A percentile compares a stretch with the other conserved stretches of the same genome.
These are phyloP conservation scores for Sphaerophoria taeniata DNA, from an alignment of 2,888 invertebrate species.

Conservation along the genomic window DNA sequence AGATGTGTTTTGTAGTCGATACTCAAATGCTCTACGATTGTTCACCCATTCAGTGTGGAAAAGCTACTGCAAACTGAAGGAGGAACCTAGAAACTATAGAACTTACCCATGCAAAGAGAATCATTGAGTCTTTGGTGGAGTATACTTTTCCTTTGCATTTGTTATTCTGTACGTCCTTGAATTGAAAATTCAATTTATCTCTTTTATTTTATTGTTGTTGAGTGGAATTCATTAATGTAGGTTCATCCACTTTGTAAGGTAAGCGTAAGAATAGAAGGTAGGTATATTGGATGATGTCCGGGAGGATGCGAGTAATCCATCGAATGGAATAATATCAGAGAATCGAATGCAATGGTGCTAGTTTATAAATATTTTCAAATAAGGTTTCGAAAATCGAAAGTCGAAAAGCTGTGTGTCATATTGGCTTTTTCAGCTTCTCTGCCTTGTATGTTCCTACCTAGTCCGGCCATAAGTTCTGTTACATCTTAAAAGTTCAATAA, in stretches of 20 bases:
- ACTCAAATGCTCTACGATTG: conserved; percentile 52
- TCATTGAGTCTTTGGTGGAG: not conserved
- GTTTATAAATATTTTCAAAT: no score
- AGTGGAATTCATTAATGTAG: conserved; percentile 72
- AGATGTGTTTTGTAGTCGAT: conserved; percentile 43
- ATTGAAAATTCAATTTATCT: conserved; percentile 72
- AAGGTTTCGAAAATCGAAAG: no score
- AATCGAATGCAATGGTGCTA: no score
- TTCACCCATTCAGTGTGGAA: not conserved
- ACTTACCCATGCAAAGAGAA: not conserved
- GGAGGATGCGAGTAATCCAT: no score
- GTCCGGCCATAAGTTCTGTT: no score
- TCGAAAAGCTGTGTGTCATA: no score
- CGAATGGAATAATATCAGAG: no score
- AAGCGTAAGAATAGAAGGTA: no score
- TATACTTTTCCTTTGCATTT: conserved; percentile 34
- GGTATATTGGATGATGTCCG: no score
- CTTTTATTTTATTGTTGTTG: conserved; percentile 66
- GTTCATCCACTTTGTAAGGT: conserved; percentile 14
- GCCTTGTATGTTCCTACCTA: no score
- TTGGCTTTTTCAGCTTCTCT: no score
- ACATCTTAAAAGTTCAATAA: no score
- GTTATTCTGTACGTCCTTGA: conserved; percentile 43
- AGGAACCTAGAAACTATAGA: not conserved
- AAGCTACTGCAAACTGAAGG: not conserved